Conservation (phyloP, 2,888 invertebrate species). For the Leptinotarsa rubiginosa region DNA sequence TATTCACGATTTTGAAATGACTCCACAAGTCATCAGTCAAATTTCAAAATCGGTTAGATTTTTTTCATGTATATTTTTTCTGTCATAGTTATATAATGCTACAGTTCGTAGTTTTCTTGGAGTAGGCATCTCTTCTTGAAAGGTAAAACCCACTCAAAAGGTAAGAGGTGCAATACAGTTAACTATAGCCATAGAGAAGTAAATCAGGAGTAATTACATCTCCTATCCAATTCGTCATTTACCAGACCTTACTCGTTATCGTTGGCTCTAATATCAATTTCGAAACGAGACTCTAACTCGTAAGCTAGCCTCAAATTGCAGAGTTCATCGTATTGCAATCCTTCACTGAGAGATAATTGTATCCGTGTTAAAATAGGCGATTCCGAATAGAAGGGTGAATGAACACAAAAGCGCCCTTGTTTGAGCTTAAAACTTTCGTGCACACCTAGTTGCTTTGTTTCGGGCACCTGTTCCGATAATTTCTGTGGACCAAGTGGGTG, state of each 20-base stretch:
- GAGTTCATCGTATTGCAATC: constrained; percentile 8
- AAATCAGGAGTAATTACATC: not conserved
- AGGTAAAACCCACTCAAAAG: too few relatives aligned
- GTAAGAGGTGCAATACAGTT: too few relatives aligned
- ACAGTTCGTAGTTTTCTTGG: too few relatives aligned
- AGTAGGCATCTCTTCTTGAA: too few relatives aligned
- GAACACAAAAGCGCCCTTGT: constrained; percentile 19
- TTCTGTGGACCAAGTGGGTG: not conserved
- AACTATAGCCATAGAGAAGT: too few relatives aligned
- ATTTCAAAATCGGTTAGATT: too few relatives aligned
- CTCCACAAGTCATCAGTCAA: too few relatives aligned
- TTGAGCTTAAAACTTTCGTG: constrained; percentile 8
- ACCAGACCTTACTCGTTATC: not conserved
- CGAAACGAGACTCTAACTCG: not conserved
- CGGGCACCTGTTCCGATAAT: constrained; percentile 3
- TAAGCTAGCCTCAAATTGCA: constrained; percentile 3
- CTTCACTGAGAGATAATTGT: constrained; percentile 8
- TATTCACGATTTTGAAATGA: too few relatives aligned
- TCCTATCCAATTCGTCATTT: not conserved
- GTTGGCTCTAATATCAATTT: not conserved
- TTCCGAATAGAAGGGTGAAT: constrained; percentile 18
- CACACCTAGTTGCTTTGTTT: constrained; percentile 17
- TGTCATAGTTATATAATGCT: too few relatives aligned
- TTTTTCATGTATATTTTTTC: too few relatives aligned
- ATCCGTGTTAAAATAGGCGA: constrained; percentile 8